phyloP scores from a whole-genome alignment of 2,888 invertebrate genomes.

The Sinodicranocentrus sp. region DNA sequence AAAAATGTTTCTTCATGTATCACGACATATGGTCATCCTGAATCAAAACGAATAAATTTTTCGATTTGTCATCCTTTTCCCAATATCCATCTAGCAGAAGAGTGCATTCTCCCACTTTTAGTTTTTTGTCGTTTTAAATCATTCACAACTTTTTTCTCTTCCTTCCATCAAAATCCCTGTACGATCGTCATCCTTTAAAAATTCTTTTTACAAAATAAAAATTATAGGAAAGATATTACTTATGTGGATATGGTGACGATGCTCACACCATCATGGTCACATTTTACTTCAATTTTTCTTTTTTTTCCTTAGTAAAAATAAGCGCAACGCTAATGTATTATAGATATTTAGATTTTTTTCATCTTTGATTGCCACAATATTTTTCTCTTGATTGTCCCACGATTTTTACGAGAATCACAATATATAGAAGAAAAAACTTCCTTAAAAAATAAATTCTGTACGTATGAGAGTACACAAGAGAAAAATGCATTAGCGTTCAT shows the following conservation, averaged over 20 bases:
- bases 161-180: slow-evolving; percentile 2
- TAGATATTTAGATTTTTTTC: slow-evolving; percentile 32
- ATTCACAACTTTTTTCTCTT: slow-evolving; percentile 22
- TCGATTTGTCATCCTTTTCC: slow-evolving; percentile 77
- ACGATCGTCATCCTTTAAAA: slow-evolving; percentile 3
- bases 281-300: no score
- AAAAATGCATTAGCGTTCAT: slow-evolving; percentile 1
- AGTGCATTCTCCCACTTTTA: slow-evolving; percentile 11
- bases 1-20: slow-evolving; percentile 74
- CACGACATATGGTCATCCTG: slow-evolving; percentile 77
- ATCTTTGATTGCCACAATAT: slow-evolving; percentile 8
- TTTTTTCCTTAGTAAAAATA: no score
- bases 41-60: slow-evolving; percentile 75
- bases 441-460: no score
- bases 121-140: slow-evolving; percentile 41
- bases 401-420: neutral
- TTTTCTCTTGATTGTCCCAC: slow-evolving; percentile 30
- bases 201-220: neutral
- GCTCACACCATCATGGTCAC: no score
- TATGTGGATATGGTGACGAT: no score
- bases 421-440: slow-evolving; percentile 10
- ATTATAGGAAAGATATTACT: no score
- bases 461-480: no score
- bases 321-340: slow-evolving; percentile 15
- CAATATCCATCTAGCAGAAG: slow-evolving; percentile 67